Conservation (phyloP, 2,113 vertebrate genomes). For the Trichomycterus rosablanca region DNA sequence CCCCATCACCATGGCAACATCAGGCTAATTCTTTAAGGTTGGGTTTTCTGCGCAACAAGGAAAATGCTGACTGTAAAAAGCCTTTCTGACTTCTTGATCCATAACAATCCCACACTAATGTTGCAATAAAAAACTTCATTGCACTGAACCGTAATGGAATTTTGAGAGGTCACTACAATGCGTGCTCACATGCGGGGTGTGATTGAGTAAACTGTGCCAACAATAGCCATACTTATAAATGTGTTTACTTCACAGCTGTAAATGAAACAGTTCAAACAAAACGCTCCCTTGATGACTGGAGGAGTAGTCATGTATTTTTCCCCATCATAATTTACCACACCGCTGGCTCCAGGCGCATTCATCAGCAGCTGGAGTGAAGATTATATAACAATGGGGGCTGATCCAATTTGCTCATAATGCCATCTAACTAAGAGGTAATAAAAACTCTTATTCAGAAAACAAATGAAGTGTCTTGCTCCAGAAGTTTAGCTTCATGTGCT, state of each 20-base stretch:
- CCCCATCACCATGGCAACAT: slow-evolving; percentile 43
- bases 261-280: slow-evolving; percentile 42
- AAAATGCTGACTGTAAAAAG: slow-evolving; percentile 26
- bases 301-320: too few relatives aligned
- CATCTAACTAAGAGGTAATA: slow-evolving; percentile 17
- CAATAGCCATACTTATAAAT: slow-evolving; percentile 30
- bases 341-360: slow-evolving; percentile 37
- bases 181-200: too few relatives aligned
- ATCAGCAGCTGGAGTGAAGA: slow-evolving; percentile 32
- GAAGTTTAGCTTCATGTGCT: neutral
- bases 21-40: slow-evolving; percentile 22
- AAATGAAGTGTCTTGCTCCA: neutral
- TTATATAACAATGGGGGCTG: neutral
- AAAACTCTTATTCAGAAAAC: slow-evolving; percentile 2
- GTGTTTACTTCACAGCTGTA: too few relatives aligned
- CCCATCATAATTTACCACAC: too few relatives aligned
- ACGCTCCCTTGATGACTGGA: slow-evolving; percentile 36
- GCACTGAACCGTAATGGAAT: neutral
- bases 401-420: slow-evolving; percentile 20
- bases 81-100: neutral
- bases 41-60: slow-evolving; percentile 20
- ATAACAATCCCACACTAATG: neutral
- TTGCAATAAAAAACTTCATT: slow-evolving; percentile 9
- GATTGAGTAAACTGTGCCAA: neutral
- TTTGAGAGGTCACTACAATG: too few relatives aligned